Conservation (phyloP, 2,113 vertebrate species). For the Condylura cristata region DNA sequence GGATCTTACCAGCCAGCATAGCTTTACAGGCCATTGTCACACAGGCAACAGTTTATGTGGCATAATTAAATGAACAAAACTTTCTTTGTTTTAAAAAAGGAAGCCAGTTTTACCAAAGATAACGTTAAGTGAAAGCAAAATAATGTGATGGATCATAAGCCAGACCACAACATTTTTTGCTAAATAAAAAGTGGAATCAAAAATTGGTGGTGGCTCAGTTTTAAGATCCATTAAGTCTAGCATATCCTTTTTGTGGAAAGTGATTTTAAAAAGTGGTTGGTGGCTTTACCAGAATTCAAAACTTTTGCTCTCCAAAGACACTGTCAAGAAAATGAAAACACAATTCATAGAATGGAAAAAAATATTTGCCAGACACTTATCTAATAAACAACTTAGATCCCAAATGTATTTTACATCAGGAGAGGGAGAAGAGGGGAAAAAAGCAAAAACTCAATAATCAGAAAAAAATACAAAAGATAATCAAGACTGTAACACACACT, state of each 20-base stretch:
- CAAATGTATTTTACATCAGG: not conserved
- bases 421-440: not conserved
- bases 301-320: slow-evolving; percentile 19
- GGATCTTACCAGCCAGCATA: not conserved
- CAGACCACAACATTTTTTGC: not conserved
- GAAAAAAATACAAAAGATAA: slow-evolving; percentile 3
- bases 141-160: not conserved
- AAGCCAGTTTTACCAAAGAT: not conserved
- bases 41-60: not conserved
- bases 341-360: not conserved
- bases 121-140: not conserved
- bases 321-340: slow-evolving; percentile 17
- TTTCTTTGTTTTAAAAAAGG: not conserved
- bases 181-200: slow-evolving; percentile 34
- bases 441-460: slow-evolving; percentile 4
- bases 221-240: not conserved
- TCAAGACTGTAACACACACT: not conserved
- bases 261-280: not conserved
- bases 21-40: not conserved
- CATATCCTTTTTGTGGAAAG: not conserved
- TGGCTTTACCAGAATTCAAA: slow-evolving; percentile 7
- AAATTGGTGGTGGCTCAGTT: not conserved
- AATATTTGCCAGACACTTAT: not conserved
- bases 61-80: slow-evolving; percentile 7
- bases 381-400: not conserved